These are phyloP conservation scores for Champsocephalus esox DNA, from an alignment of 2,797 vertebrate genomes.

Conservation along the genomic window DNA sequence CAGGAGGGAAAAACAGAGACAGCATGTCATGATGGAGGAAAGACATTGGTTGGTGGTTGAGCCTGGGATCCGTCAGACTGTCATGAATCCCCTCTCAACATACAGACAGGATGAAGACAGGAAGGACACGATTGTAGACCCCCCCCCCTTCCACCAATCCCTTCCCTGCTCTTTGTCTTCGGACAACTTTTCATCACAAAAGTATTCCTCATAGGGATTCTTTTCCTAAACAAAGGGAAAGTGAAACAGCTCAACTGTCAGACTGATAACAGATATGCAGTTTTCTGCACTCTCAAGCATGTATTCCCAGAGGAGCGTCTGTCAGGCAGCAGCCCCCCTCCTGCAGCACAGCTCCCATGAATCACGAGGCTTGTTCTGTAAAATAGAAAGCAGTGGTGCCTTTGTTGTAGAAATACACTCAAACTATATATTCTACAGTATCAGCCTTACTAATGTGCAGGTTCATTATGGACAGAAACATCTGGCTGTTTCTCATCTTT, in stretches of 20 bases:
- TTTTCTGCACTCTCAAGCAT: conserved; percentile 75
- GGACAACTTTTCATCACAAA: conserved; percentile 62
- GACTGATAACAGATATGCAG: conserved; percentile 75
- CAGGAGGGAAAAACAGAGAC: conserved; percentile 19
- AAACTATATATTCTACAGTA: conserved; percentile 32
- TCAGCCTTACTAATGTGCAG: conserved; percentile 33
- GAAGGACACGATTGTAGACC: conserved; percentile 36
- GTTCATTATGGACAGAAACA: conserved; percentile 30
- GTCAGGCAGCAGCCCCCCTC: conserved; percentile 49
- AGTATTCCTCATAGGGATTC: conserved; percentile 64
- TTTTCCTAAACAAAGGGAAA: conserved; percentile 79
- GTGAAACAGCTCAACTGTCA: conserved; percentile 78
- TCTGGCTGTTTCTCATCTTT: conserved; percentile 27
- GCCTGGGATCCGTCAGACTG: conserved; percentile 38
- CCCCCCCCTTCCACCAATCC: conserved; percentile 8
- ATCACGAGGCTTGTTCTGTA: conserved; percentile 54
- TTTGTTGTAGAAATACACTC: conserved; percentile 51
- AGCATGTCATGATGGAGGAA: background rate
- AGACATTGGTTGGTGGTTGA: conserved; percentile 10
- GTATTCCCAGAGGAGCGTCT: conserved; percentile 67
- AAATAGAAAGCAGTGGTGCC: conserved; percentile 44
- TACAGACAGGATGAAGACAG: conserved; percentile 42
- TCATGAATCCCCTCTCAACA: conserved; percentile 12
- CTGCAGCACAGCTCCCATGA: conserved; percentile 60
- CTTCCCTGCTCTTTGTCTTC: conserved; percentile 60